These are phyloP conservation scores for Mirza zaza DNA, from an alignment of 2,113 vertebrate genomes.

Conservation along the genomic window DNA sequence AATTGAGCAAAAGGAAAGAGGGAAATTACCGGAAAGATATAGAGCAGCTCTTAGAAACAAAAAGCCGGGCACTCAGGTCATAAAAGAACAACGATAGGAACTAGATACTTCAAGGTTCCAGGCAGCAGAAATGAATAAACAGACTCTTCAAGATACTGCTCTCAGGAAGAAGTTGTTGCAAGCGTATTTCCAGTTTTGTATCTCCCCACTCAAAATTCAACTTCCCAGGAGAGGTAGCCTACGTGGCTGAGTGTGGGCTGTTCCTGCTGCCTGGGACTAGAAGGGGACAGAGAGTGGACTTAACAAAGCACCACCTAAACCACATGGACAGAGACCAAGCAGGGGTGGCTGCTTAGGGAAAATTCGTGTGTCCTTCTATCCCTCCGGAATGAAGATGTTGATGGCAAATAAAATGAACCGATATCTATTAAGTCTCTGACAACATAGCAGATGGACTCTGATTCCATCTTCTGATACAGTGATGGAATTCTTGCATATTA, in stretches of 20 bases:
- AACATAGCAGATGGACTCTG: not conserved
- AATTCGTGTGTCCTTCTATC: not conserved
- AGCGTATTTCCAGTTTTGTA: not conserved
- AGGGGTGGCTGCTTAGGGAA: not conserved
- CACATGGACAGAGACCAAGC: not conserved
- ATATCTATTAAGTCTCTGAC: fast-evolving
- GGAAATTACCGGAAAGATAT: not conserved
- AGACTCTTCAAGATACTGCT: not conserved
- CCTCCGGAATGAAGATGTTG: not conserved
- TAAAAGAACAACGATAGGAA: not conserved
- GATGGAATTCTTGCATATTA: not conserved
- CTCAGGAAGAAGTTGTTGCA: not conserved
- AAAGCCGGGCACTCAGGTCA: not conserved
- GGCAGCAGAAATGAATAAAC: no score
- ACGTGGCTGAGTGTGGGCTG: not conserved
- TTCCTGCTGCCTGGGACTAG: not conserved
- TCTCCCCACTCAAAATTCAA: not conserved
- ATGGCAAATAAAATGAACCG: not conserved
- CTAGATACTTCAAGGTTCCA: no score
- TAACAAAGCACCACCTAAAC: not conserved
- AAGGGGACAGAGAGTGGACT: not conserved
- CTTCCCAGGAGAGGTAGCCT: not conserved
- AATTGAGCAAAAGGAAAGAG: not conserved
- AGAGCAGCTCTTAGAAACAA: not conserved
- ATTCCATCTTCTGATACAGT: not conserved